Evolutionary conservation across 2,113 vertebrate genomes (phyloP).

Genomic region (Zapornia atra): DNA sequence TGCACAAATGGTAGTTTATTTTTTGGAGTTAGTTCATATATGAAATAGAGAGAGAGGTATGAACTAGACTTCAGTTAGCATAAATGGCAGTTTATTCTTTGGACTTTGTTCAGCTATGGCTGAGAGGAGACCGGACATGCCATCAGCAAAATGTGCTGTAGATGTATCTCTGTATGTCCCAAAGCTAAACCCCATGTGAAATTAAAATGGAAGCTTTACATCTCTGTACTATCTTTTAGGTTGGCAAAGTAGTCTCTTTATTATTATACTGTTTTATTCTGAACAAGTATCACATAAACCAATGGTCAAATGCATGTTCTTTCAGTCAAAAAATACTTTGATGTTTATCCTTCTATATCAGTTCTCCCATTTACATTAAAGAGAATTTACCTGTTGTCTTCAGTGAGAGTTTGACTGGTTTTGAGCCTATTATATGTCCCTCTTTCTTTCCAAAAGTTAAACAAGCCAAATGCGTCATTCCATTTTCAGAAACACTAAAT

Average conservation of each 20-base stretch:
- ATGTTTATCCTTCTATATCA: neutral
- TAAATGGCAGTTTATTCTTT: neutral
- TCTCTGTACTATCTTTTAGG: neutral
- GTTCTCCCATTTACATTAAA: neutral
- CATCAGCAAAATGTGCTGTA: neutral
- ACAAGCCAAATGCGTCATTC: neutral
- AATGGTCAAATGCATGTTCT: neutral
- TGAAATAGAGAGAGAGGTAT: no score
- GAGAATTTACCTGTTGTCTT: neutral
- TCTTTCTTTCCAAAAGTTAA: neutral
- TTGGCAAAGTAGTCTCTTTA: neutral
- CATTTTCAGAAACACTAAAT: neutral
- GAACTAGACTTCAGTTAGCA: neutral
- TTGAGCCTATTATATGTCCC: neutral
- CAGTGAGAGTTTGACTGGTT: neutral
- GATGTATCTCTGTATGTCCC: neutral
- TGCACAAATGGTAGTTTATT: neutral
- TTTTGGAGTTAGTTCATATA: neutral
- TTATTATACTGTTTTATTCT: neutral
- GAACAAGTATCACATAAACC: neutral
- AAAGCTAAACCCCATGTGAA: neutral
- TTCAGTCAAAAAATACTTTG: neutral
- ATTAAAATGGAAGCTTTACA: neutral
- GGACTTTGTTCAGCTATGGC: neutral
- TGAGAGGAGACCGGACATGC: neutral